These are phyloP conservation scores for Neotoxoptera formosana DNA, from an alignment of 1,140 invertebrate genomes.

Conservation along the genomic window DNA sequence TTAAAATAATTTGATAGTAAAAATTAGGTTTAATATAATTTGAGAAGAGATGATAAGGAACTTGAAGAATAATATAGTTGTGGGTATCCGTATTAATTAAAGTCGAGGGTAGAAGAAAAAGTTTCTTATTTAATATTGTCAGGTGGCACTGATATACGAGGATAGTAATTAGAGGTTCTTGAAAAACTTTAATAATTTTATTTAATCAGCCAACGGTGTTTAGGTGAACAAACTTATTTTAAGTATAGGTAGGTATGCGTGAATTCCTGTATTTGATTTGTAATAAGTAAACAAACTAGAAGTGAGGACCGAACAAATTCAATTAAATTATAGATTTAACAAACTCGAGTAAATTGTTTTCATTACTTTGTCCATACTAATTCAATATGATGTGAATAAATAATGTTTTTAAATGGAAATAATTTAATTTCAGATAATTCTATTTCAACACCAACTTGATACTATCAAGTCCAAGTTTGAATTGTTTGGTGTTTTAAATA, in stretches of 20 bases:
- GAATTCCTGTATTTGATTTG: background rate
- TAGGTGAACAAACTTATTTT: background rate
- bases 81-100: background rate
- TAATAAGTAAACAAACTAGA: too few species aligned
- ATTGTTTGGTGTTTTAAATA: background rate
- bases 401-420: background rate
- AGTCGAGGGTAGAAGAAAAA: background rate
- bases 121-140: background rate
- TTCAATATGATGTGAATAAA: background rate
- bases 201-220: background rate
- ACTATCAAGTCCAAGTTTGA: constrained; percentile 27
- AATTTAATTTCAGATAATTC: constrained; percentile 40
- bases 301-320: background rate
- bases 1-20: background rate
- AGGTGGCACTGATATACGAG: background rate
- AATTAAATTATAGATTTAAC: background rate
- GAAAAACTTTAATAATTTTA: background rate
- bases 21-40: background rate
- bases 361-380: background rate
- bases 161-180: background rate
- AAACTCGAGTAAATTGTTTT: too few species aligned
- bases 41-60: background rate
- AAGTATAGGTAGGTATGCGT: too few species aligned
- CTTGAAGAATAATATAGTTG: background rate
- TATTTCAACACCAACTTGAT: constrained; percentile 46